phyloP scores from a whole-genome alignment of 35 echinoderm and acorn worm species.

The Heliocidaris erythrogramma region DNA sequence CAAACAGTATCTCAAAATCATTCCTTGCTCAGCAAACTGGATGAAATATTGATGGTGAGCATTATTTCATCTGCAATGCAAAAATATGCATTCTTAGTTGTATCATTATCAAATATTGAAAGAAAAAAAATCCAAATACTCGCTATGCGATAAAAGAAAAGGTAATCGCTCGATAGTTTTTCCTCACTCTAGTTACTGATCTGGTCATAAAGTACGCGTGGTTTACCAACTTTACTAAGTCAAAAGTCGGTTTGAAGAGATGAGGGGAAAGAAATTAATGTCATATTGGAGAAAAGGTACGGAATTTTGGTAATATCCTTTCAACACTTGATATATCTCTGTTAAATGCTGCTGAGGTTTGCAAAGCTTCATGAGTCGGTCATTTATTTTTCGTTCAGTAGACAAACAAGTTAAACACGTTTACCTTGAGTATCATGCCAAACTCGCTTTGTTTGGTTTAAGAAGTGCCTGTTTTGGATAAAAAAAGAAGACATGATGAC shows the following conservation, averaged over 20 bases:
- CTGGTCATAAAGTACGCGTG: neutral
- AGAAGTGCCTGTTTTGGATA: conserved; percentile 55
- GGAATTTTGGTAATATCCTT: neutral
- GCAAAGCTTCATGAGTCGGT: neutral
- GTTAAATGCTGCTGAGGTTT: neutral
- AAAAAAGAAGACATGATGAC: conserved; percentile 28
- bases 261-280: neutral
- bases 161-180: neutral
- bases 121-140: neutral
- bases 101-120: neutral
- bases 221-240: neutral
- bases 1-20: neutral
- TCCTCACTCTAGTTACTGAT: neutral
- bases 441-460: conserved; percentile 49
- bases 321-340: neutral
- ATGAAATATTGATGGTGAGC: neutral
- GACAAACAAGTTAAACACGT: neutral
- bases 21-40: neutral
- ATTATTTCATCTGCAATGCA: neutral
- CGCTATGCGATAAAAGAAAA: neutral
- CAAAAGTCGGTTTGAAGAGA: neutral
- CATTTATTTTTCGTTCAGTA: neutral
- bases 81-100: neutral
- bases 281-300: neutral
- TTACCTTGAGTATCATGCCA: conserved; percentile 48